Percentiles rank a stretch among this genome's conserved stretches.
Evolutionary conservation across 2,888 invertebrate species (phyloP).

Genomic region (Drepanosiphum platanoidis): DNA sequence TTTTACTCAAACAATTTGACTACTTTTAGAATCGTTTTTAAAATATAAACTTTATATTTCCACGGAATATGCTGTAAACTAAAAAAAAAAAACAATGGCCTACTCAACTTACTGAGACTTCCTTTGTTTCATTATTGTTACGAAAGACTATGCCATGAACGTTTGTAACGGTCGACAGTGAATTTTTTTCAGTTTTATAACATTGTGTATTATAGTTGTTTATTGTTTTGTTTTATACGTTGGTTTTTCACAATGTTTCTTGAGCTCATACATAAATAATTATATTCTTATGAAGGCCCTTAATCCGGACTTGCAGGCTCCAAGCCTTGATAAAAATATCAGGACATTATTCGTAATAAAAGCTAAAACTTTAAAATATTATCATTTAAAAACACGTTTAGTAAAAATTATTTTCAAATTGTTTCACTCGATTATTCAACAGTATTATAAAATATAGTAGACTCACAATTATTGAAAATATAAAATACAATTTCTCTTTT

Average conservation of each 20-base stretch:
- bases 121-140: background rate
- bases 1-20: too few relatives aligned
- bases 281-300: background rate
- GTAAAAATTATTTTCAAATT: background rate
- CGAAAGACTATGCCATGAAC: too few relatives aligned
- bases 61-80: too few relatives aligned
- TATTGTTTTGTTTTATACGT: background rate
- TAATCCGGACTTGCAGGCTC: slow-evolving; percentile 4
- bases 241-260: slow-evolving; percentile 28
- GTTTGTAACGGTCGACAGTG: background rate
- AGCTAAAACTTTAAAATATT: slow-evolving; percentile 4
- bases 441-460: too few relatives aligned
- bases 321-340: slow-evolving; percentile 15
- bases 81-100: background rate
- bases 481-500: too few relatives aligned
- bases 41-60: too few relatives aligned
- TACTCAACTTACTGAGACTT: too few relatives aligned
- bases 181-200: slow-evolving; percentile 3
- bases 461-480: too few relatives aligned
- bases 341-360: background rate
- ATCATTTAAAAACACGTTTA: background rate
- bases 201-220: background rate
- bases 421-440: too few relatives aligned
- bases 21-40: too few relatives aligned
- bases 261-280: background rate